Percentiles rank a stretch among this genome's conserved stretches.
phyloP scores from a whole-genome alignment of 2,797 vertebrate species.

The Gallinago stenura region DNA sequence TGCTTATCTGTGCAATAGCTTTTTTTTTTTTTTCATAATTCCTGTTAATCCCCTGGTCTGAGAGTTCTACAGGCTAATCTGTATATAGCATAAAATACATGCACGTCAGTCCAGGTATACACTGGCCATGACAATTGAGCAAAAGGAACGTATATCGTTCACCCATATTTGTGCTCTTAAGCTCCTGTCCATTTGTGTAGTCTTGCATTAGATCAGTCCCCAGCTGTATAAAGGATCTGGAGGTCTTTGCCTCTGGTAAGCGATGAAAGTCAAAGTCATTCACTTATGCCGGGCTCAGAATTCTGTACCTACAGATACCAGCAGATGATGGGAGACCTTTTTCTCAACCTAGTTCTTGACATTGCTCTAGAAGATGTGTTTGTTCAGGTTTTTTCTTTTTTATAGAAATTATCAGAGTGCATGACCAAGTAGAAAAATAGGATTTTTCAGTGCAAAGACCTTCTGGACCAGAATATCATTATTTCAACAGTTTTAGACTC shows the following conservation, averaged over 20 bases:
- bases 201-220: background rate
- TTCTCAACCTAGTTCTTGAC: background rate
- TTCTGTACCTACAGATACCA: background rate
- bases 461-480: background rate
- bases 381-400: background rate
- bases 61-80: background rate
- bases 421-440: background rate
- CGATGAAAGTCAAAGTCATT: background rate
- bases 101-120: background rate
- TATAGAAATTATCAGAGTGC: background rate
- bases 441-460: background rate
- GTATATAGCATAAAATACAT: background rate
- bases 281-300: background rate
- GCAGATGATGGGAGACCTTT: background rate
- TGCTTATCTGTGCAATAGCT: background rate
- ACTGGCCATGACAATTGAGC: background rate
- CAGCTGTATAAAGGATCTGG: accelerated
- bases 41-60: background rate
- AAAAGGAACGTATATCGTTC: background rate
- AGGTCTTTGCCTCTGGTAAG: background rate
- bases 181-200: background rate
- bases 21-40: background rate
- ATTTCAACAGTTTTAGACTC: background rate
- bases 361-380: background rate
- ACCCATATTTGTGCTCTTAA: background rate